Base-by-base conservation (phyloP, 2,888 invertebrate species). In the Stenodema calcarata region DNA sequence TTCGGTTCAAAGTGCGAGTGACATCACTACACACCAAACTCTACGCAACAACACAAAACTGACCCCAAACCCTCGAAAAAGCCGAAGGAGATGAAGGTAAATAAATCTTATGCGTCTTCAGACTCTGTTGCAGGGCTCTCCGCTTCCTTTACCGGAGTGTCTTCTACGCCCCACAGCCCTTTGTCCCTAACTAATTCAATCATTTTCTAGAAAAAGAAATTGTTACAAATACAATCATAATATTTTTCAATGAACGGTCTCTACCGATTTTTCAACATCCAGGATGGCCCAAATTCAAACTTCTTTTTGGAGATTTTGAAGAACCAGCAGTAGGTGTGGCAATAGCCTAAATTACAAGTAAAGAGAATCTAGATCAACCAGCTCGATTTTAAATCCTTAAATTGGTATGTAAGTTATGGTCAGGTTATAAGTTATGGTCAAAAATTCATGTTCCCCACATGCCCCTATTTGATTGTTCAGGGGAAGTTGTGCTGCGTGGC, bases 111-210 rank as follows among this genome's bases (percentile, higher is more conserved):
- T 80, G 54, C 50, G 50, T 80, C 80, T 30, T 80, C 62, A 2
- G 54, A 54, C 23, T 54, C 80, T 11, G 35, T 78, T n/a, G 30
- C 80, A 27, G 80, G 80, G 23, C 30, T 54, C 18, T 80, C 80
- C 6, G 50, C 30, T 54, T 80, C 80, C 80, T 54, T 50, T 35
- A 54, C 54, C 3, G 80, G 80, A 30, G 80, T 54, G n/a, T 80
- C 80, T 80, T 80, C 80, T 12, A 80, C 80, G 12, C 80, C 80
- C 80, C 80, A 80, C n/a, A 80, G 54, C 28, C 80, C 80, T 80
- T 80, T 80, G 30, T 80, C 80, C 80, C 80, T 80, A 80, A 80
- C 80, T 50, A 80, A 47, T 54, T 80, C 80, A 35, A 80, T 50
- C 80, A 80, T 80, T 80, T 54, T 80, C 80, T 80, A 80, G 62